Percentiles rank a stretch among this genome's conserved stretches.
Conservation (phyloP, 2,888 invertebrate species). For the Nephrotoma appendiculata region DNA sequence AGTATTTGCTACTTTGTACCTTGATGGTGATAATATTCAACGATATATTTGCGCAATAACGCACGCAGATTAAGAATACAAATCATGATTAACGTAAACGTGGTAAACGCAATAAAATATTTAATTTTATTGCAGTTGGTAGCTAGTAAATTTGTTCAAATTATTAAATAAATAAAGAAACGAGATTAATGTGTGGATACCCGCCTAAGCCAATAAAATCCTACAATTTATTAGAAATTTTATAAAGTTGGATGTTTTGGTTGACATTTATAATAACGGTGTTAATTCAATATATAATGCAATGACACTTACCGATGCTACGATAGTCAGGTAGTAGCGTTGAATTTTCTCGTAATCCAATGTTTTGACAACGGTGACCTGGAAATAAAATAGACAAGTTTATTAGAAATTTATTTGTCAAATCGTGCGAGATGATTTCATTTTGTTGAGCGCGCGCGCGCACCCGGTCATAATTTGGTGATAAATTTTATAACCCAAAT, state of each 20-base stretch:
- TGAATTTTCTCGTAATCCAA: conserved; percentile 80
- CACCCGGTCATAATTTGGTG: no score
- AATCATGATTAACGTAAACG: neutral
- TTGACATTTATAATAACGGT: neutral
- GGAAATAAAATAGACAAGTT: conserved; percentile 8
- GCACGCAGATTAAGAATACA: neutral
- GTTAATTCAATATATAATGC: neutral
- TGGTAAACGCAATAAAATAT: neutral
- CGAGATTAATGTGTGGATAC: neutral
- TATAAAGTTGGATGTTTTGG: neutral
- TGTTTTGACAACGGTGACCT: conserved; percentile 68
- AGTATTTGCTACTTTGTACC: neutral
- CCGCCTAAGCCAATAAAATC: neutral
- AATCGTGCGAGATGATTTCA: no score
- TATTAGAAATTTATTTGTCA: neutral
- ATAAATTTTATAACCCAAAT: neutral
- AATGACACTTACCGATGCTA: conserved; percentile 62
- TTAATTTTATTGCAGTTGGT: neutral
- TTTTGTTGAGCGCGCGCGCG: no score
- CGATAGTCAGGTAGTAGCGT: conserved; percentile 73
- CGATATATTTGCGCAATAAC: no score
- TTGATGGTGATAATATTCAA: no score
- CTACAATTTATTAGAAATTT: neutral
- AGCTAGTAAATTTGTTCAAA: neutral
- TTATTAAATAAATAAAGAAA: neutral